Percentiles rank a stretch among this genome's conserved stretches.
Conservation (phyloP, 2,797 vertebrate genomes). For the Schizothorax lantsangensis region DNA sequence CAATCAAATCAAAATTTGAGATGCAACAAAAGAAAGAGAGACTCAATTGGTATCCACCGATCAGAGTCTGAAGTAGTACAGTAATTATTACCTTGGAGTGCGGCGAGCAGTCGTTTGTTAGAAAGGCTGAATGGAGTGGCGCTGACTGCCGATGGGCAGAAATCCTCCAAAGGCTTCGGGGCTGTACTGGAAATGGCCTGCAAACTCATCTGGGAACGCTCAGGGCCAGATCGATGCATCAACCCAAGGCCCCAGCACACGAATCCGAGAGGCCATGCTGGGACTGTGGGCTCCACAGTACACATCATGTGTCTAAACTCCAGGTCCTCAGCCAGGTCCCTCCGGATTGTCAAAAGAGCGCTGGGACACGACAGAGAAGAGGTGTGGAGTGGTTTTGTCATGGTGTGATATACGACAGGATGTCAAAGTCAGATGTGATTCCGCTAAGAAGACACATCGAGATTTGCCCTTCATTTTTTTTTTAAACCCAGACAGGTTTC, state of each 20-base stretch:
- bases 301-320: constrained; percentile 73
- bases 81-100: constrained; percentile 66
- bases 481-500: not conserved
- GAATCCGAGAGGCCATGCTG: constrained; percentile 73
- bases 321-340: constrained; percentile 55
- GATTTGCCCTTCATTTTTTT: constrained; percentile 35
- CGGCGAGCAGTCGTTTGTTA: constrained; percentile 65
- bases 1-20: constrained; percentile 55
- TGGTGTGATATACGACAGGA: constrained; percentile 40
- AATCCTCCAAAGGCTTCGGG: constrained; percentile 73
- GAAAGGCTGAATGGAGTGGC: constrained; percentile 60
- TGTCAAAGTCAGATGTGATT: constrained; percentile 31
- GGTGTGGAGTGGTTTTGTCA: constrained; percentile 39
- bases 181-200: constrained; percentile 74
- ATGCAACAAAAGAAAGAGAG: constrained; percentile 40
- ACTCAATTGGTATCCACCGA: constrained; percentile 36
- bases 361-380: constrained; percentile 37
- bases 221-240: constrained; percentile 83
- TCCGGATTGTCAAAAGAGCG: constrained; percentile 31
- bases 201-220: constrained; percentile 73
- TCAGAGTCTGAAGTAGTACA: constrained; percentile 48
- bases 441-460: constrained; percentile 17
- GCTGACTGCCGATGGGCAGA: constrained; percentile 70
- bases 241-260: constrained; percentile 75
- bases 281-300: constrained; percentile 69